Evolutionary conservation across 1,140 invertebrate species (phyloP), one percentile per base, ranked within the genome.

Genomic region (Rhyzopertha dominica): DNA sequence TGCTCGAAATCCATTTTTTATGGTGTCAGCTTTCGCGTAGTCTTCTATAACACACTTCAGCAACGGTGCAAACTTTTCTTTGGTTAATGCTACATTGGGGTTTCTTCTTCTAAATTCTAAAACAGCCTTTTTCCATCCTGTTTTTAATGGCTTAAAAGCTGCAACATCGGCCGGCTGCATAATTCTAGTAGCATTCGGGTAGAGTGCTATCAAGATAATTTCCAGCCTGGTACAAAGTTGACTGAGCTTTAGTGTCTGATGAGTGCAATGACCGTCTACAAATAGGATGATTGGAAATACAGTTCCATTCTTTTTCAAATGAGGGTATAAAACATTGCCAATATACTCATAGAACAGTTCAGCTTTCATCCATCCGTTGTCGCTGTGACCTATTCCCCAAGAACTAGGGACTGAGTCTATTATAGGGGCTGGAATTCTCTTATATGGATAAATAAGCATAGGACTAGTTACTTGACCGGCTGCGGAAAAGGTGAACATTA

Each of bases 281-380:
- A 65, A 69, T 8, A 70, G 36, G 4, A 67, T 56, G 10, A 68
- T 49, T 8, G 66, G 66, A 43, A 54, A 54, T 32, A 47, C 40
- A 12, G 59, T 48, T 3, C 22, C 16, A 5, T 42, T 41, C 56
- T 45, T 49, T 22, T 38, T 31, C 20, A 69, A 32, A 39, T 56
- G 58, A 8, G 58, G 59, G 52, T 62, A 31, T 23, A 67, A 60
- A 17, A 63, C 47, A 47, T 67, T 62, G 34, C 44, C 43, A 19
- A 67, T 53, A 43, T 63, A 69, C 42, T 70, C 64, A 43, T 58
- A 68, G 48, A 69, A 69, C 3, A 55, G 14, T 49, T 59, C 56
- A 18, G 47, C 40, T 36, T 43, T 70, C 67, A 67, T 70, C 66
- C 66, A 69, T 3, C 66, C 60, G 31, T 35, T 65, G 9, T 59